phyloP scores from a whole-genome alignment of 2,888 invertebrate species.

The Oligia fasciuncula region DNA sequence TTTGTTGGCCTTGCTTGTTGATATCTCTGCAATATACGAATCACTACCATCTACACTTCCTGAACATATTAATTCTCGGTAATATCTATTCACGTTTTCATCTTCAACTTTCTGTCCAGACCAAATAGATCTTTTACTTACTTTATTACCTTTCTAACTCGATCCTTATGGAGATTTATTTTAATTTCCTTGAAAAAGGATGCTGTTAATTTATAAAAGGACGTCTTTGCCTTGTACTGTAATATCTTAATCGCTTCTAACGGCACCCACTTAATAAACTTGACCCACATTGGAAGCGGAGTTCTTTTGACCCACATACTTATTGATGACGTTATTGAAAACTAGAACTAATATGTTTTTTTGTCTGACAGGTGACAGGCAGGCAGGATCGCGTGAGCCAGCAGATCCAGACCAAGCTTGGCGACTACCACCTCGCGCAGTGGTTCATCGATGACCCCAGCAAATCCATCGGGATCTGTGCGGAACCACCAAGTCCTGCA shows the following conservation, averaged over 20 bases:
- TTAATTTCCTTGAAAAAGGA: constrained; percentile 37
- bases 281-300: constrained; percentile 27
- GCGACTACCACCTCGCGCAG: constrained; percentile 92
- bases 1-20: constrained; percentile 30
- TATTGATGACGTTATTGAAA: constrained; percentile 1
- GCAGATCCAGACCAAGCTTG: constrained; percentile 93
- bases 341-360: constrained; percentile 20
- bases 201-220: constrained; percentile 31
- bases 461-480: constrained; percentile 93
- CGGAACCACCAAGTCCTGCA: constrained; percentile 92
- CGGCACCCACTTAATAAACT: constrained; percentile 41
- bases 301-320: constrained; percentile 27
- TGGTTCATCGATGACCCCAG: constrained; percentile 92
- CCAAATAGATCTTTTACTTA: constrained; percentile 6
- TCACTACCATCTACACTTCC: constrained; percentile 15
- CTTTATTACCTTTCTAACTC: constrained; percentile 21
- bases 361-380: constrained; percentile 90
- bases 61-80: constrained; percentile 7
- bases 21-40: constrained; percentile 24
- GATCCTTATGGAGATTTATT: constrained; percentile 18
- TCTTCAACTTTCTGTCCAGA: constrained; percentile 7
- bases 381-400: constrained; percentile 91
- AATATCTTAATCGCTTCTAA: constrained; percentile 41
- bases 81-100: constrained; percentile 18
- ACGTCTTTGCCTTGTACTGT: constrained; percentile 25